Percentiles rank a stretch among this genome's conserved stretches.
Evolutionary conservation across 2,888 invertebrate species (phyloP).

Genomic region (Drosophila neutralis): DNA sequence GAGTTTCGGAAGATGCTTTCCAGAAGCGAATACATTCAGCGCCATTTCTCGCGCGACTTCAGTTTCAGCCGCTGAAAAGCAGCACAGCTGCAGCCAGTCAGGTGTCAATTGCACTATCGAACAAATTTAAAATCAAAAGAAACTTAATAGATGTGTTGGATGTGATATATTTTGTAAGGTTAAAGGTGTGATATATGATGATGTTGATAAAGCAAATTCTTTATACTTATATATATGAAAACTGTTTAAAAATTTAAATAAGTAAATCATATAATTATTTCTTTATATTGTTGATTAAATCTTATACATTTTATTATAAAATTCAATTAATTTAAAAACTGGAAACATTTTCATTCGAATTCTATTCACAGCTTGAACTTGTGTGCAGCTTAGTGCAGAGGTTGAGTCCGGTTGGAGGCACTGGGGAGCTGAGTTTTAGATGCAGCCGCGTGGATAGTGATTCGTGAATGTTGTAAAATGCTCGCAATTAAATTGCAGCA

Average conservation of each 20-base stretch:
- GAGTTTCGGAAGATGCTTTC: conserved; percentile 6
- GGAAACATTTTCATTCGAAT: not conserved
- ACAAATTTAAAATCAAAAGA: not conserved
- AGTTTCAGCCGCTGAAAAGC: conserved; percentile 17
- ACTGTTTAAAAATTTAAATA: too few species aligned
- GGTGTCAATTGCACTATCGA: conserved; percentile 41
- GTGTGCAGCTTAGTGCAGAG: conserved; percentile 20
- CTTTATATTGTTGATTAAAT: too few species aligned
- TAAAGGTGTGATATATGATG: not conserved
- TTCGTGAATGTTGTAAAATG: conserved; percentile 40
- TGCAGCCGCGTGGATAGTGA: conserved; percentile 36
- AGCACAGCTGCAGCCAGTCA: conserved; percentile 25
- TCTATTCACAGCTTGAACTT: not conserved
- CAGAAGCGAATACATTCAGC: conserved; percentile 33
- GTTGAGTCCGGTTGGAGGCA: conserved; percentile 3
- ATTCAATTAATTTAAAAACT: not conserved
- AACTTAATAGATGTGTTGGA: not conserved
- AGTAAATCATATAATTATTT: not conserved
- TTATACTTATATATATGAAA: not conserved
- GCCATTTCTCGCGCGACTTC: conserved; percentile 29
- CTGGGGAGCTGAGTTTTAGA: conserved; percentile 23
- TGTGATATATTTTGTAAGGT: not conserved
- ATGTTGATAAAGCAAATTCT: not conserved
- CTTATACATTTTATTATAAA: not conserved
- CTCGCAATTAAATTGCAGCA: conserved; percentile 36